These are phyloP conservation scores for Musca vetustissima DNA, from an alignment of 1,140 invertebrate genomes.

Conservation along the genomic window DNA sequence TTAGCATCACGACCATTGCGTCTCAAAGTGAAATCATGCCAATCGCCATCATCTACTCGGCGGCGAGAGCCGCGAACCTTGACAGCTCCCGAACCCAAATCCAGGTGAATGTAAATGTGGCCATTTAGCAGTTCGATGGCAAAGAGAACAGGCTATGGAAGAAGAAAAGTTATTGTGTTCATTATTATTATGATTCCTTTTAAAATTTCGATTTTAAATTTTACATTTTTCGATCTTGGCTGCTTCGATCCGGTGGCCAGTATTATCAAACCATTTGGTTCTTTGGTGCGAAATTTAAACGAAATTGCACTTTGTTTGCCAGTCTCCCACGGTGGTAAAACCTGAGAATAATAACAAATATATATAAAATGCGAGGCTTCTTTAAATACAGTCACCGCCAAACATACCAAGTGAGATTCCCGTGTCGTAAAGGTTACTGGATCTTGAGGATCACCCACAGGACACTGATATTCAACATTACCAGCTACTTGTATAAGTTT, in stretches of 20 bases:
- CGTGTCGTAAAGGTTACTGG: slow-evolving; percentile 89
- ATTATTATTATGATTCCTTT: too few relatives aligned
- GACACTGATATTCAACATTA: slow-evolving; percentile 85
- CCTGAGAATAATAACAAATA: slow-evolving; percentile 57
- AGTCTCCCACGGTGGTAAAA: slow-evolving; percentile 85
- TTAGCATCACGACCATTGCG: slow-evolving; percentile 78
- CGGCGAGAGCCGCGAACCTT: slow-evolving; percentile 80
- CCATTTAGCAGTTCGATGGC: slow-evolving; percentile 92
- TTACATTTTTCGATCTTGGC: slow-evolving; percentile 62
- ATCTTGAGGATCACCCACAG: slow-evolving; percentile 80
- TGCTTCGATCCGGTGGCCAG: slow-evolving; percentile 84
- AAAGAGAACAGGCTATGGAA: slow-evolving; percentile 84
- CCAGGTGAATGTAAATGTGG: slow-evolving; percentile 87
- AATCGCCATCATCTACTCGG: slow-evolving; percentile 84
- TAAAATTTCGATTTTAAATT: too few relatives aligned
- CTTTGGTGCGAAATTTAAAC: slow-evolving; percentile 92
- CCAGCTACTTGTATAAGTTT: slow-evolving; percentile 86
- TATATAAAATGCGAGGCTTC: background rate
- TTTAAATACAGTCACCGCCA: background rate
- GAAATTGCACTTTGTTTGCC: slow-evolving; percentile 83
- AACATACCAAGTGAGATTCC: slow-evolving; percentile 82
- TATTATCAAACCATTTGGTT: slow-evolving; percentile 89
- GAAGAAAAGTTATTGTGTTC: too few relatives aligned
- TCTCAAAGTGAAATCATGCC: slow-evolving; percentile 86
- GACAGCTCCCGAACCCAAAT: slow-evolving; percentile 87